A percentile compares a stretch with the other conserved stretches of the same genome.
Conservation (phyloP, 2,113 vertebrate species). For the Myanophis thanlyinensis region DNA sequence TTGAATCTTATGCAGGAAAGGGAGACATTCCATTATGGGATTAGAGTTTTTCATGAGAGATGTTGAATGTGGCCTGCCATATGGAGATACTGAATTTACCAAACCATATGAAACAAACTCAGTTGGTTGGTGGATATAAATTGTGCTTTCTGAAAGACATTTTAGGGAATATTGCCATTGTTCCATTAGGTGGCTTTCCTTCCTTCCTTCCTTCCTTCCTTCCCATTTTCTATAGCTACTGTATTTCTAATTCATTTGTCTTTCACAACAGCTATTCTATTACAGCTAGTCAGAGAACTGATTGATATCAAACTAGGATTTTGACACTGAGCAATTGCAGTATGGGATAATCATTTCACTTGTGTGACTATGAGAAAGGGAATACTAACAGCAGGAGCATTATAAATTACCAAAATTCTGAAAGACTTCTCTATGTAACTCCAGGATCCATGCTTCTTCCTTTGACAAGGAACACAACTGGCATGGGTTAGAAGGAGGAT, state of each 20-base stretch:
- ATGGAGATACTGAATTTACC: neutral
- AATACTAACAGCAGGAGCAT: neutral
- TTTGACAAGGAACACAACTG: neutral
- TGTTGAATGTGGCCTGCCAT: too few relatives aligned
- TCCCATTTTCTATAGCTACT: constrained; percentile 3
- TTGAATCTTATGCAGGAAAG: neutral
- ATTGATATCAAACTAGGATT: constrained; percentile 28
- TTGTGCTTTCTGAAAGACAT: neutral
- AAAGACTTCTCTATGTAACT: neutral
- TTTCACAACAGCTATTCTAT: constrained; percentile 10
- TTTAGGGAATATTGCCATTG: neutral
- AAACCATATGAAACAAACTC: neutral
- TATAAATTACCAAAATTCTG: neutral
- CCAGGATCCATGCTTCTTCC: neutral
- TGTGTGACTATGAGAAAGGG: neutral
- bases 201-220: neutral
- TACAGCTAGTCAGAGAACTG: neutral
- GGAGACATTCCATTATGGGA: neutral
- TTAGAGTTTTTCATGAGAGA: neutral
- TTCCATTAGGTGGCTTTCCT: neutral
- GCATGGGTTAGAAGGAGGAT: neutral
- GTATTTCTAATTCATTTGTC: constrained; percentile 44
- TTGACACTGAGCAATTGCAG: constrained; percentile 12
- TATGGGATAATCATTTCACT: constrained; percentile 1
- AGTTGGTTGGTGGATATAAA: neutral